Evolutionary conservation across 2,113 vertebrate species (phyloP).

Genomic region (Dipodomys stephensi): DNA sequence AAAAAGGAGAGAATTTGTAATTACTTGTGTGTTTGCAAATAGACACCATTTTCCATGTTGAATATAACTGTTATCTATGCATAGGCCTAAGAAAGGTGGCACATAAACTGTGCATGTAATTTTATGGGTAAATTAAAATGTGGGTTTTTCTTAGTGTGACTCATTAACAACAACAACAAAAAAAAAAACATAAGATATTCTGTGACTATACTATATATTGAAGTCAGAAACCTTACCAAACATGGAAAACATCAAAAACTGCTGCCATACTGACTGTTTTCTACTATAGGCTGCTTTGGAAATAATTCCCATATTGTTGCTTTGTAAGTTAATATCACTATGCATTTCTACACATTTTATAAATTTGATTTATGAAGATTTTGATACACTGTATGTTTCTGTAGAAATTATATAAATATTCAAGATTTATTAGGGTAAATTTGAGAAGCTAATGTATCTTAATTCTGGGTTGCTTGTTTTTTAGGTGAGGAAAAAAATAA

Average conservation of each 20-base stretch:
- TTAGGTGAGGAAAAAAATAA: constrained; percentile 88
- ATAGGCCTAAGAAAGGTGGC: constrained; percentile 85
- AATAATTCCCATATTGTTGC: constrained; percentile 87
- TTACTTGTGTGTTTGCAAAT: constrained; percentile 82
- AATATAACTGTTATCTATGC: constrained; percentile 87
- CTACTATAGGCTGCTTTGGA: constrained; percentile 85
- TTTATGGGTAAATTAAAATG: constrained; percentile 73
- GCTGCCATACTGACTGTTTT: constrained; percentile 87
- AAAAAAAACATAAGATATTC: background rate
- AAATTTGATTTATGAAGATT: constrained; percentile 93
- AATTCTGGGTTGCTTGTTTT: constrained; percentile 90
- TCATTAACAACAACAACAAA: background rate
- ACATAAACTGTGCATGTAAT: constrained; percentile 79
- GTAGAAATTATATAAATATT: constrained; percentile 92
- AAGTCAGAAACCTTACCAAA: constrained; percentile 83
- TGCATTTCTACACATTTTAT: constrained; percentile 93
- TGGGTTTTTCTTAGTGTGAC: constrained; percentile 86
- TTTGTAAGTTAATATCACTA: constrained; percentile 91
- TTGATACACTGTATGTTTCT: constrained; percentile 94
- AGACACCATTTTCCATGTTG: constrained; percentile 80
- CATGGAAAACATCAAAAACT: constrained; percentile 81
- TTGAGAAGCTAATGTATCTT: constrained; percentile 86
- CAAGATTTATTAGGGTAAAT: constrained; percentile 88
- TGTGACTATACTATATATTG: constrained; percentile 82
- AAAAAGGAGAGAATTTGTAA: constrained; percentile 77